Conservation (phyloP, 2,888 invertebrate species). For the Clitarchus hookeri region DNA sequence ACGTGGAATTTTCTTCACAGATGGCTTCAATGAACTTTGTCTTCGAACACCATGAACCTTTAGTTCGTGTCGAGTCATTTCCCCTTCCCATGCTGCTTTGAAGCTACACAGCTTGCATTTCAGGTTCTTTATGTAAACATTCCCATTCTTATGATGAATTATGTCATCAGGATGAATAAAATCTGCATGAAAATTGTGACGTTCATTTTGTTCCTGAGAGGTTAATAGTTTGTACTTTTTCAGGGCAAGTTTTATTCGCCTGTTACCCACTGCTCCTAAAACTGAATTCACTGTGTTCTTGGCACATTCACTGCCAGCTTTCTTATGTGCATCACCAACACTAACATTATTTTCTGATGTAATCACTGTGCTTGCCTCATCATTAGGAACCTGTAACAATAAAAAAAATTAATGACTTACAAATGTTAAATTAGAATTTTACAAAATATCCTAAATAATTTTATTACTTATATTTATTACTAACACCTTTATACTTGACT, state of each 20-base stretch:
- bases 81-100: slow-evolving; percentile 52
- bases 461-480: too few species aligned
- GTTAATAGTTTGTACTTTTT: slow-evolving; percentile 43
- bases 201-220: slow-evolving; percentile 40
- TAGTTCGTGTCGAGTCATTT: slow-evolving; percentile 60
- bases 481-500: too few species aligned
- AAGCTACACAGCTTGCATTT: slow-evolving; percentile 51
- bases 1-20: slow-evolving; percentile 56
- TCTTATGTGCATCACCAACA: not conserved
- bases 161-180: slow-evolving; percentile 49
- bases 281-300: not conserved
- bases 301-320: not conserved
- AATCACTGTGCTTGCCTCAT: not conserved
- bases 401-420: not conserved
- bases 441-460: too few species aligned
- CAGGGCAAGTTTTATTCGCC: slow-evolving; percentile 43
- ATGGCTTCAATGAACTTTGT: slow-evolving; percentile 49
- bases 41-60: slow-evolving; percentile 55
- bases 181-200: slow-evolving; percentile 45
- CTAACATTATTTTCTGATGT: not conserved
- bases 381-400: not conserved
- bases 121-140: slow-evolving; percentile 48
- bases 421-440: too few species aligned
- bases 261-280: not conserved
- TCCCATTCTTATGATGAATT: slow-evolving; percentile 43